Base-by-base conservation (phyloP, 2,888 invertebrate genomes). In the Cheilosia urbana region DNA sequence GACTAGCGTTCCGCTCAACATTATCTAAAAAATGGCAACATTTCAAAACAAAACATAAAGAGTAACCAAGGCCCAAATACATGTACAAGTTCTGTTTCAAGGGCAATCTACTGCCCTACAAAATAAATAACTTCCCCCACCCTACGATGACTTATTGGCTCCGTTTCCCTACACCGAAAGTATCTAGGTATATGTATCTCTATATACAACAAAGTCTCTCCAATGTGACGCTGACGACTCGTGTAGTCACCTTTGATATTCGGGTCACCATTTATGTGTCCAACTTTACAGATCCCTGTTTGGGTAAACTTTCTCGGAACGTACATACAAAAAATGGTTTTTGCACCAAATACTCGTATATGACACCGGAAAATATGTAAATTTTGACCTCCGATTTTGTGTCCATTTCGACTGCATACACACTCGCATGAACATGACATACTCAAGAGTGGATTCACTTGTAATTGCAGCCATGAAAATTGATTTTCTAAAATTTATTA, bases 381-480 rank as follows among this genome's bases (percentile, higher is more conserved):
- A 60, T 80, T 57, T 47, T 66, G 73, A 62, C 73, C 80, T 73
- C 55, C 42, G 73, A 62, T 60, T 80, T 49, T 19, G 79, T 47
- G 47, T 71, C 40, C 30, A 5, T 13, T 53, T 49, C 19, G 30
- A 13, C n/a, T n/a, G 47, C 17, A 30, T 58, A 30, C 6, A 17
- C 9, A 17, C n/a, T 15, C n/a, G n/a, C 2, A 21, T 21, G 0
- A 51, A 51, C 60, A 55, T 73, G 45, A 37, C 60, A 78, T 47
- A 13, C 68, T 42, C 27, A 17, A 42, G 13, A 60, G 13, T 68
- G 55, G 42, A 42, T 49, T 40, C 2, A 47, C 60, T 27, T 47
- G 53, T 78, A 49, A 47, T 45, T 63, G 63, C 78, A 34, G 49
- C 57, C 17, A 6, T 79, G 73, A 3, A 37, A 73, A 80, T 40